Evolutionary conservation across 2,888 invertebrate genomes (phyloP), one percentile per base, ranked within the genome.

Genomic region (Arge pagana): DNA sequence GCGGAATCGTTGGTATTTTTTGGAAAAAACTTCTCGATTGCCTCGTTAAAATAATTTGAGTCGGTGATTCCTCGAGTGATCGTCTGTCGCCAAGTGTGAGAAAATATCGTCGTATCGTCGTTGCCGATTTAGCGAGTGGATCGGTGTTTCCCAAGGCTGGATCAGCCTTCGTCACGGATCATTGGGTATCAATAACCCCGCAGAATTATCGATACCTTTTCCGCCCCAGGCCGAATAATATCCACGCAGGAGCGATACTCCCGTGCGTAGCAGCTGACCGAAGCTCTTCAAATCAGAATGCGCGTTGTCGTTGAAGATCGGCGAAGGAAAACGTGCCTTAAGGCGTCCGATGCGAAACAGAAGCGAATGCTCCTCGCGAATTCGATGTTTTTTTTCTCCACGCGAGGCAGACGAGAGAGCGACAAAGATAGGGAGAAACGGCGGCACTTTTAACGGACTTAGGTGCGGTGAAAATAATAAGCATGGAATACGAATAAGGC

Each of bases 151-250:
- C 15, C 18, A 8, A 10, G 18, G 1, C n/a, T 10, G 8, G 10
- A 18, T 42, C 24, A 24, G 37, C 21, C 23, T 50, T 40, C 54
- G 60, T 69, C 63, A 72, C 72, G 67, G 70, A 62, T 68, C 67
- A 74, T 76, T 64, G 72, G 65, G 61, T 74, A 72, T 74, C 74
- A 74, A 76, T 74, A 63, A 72, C 68, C 68, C 68, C 69, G 64
- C 67, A 68, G 64, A 53, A 37, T 53, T 40, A 58, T 60, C 51
- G 55, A 56, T 55, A 64, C 65, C 65, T 56, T n/a, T n/a, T n/a
- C n/a, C 52, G 54, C 45, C 45, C 16, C n/a, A 35, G 45, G 45
- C 10, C 24, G 24, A 28, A 30, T n/a, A n/a, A n/a, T 11, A 7
- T 15, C 35, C 33, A 45, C 31, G 31, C n/a, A 26, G 10, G 8